These are phyloP conservation scores for Lacerta viridis DNA, from an alignment of 2,797 vertebrate species.

Conservation along the genomic window DNA sequence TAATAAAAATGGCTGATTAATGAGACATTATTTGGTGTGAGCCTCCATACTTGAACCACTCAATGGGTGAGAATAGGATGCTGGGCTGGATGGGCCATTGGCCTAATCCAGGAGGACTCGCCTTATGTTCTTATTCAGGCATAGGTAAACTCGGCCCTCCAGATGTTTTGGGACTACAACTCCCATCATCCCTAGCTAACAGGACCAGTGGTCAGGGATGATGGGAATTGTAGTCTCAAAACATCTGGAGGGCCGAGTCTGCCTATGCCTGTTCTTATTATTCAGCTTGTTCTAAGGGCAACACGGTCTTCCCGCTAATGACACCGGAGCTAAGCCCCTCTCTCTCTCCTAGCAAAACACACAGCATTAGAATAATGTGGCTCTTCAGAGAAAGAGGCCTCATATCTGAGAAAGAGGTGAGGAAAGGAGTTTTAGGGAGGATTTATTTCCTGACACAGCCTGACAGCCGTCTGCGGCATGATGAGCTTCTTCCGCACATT, in stretches of 20 bases:
- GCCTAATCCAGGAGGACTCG: background rate
- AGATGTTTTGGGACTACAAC: no score
- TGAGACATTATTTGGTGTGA: no score
- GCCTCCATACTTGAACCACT: no score
- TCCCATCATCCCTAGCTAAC: no score
- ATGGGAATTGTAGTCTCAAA: no score
- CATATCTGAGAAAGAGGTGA: slow-evolving; percentile 49
- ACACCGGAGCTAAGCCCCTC: background rate
- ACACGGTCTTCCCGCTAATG: background rate
- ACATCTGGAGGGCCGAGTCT: no score
- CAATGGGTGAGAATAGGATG: background rate
- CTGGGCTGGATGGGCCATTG: background rate
- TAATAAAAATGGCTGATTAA: no score
- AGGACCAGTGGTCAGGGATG: no score
- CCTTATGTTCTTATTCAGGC: background rate
- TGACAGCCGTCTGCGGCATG: slow-evolving; percentile 40
- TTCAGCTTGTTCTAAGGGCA: background rate
- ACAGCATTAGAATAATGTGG: slow-evolving; percentile 30
- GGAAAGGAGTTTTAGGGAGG: background rate
- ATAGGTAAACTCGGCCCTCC: no score
- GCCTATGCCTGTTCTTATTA: background rate
- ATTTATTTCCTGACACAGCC: slow-evolving; percentile 47
- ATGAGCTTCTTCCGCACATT: slow-evolving; percentile 41
- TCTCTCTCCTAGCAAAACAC: slow-evolving; percentile 22
- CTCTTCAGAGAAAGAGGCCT: background rate